Percentiles rank a stretch among this genome's conserved stretches.
These are phyloP conservation scores for Antechinus stuartii DNA, from an alignment of 2,113 vertebrate species.

Conservation along the genomic window DNA sequence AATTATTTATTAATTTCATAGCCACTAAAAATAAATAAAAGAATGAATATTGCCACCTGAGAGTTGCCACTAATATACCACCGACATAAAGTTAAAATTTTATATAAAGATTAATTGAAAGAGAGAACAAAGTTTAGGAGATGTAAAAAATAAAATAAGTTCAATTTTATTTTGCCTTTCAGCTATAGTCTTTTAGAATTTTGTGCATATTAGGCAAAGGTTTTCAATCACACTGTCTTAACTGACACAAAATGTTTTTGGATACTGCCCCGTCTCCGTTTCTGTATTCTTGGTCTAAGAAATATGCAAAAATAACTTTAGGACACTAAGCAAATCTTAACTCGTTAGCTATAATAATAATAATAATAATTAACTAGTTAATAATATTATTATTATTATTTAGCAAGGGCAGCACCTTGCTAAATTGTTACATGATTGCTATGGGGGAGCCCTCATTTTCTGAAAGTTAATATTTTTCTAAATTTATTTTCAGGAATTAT, in stretches of 20 bases:
- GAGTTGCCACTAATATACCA: conserved; percentile 43
- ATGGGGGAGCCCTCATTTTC: conserved; percentile 47
- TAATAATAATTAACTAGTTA: too few species aligned
- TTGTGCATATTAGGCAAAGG: conserved; percentile 2
- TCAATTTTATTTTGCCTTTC: conserved; percentile 43
- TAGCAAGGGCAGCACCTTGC: conserved; percentile 64
- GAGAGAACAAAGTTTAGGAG: conserved; percentile 14
- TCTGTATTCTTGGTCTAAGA: conserved; percentile 45
- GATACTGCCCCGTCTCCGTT: not conserved
- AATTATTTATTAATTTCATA: conserved; percentile 35
- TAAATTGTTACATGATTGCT: conserved; percentile 73
- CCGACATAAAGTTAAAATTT: conserved; percentile 13
- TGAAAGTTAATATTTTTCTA: conserved; percentile 61
- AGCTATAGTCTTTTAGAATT: conserved; percentile 25
- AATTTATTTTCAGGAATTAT: conserved; percentile 68
- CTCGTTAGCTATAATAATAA: conserved; percentile 22
- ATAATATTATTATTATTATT: conserved; percentile 42
- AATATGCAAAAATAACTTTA: conserved; percentile 65
- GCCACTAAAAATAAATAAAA: conserved; percentile 28
- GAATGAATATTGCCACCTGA: not conserved
- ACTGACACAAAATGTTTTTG: conserved; percentile 46
- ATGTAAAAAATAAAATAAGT: conserved; percentile 36
- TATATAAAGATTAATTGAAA: conserved; percentile 51
- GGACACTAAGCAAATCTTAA: conserved; percentile 37
- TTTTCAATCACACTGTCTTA: conserved; percentile 40